These are phyloP conservation scores for Himalopsyche phryganea DNA, from an alignment of 1,140 invertebrate genomes.

Conservation along the genomic window DNA sequence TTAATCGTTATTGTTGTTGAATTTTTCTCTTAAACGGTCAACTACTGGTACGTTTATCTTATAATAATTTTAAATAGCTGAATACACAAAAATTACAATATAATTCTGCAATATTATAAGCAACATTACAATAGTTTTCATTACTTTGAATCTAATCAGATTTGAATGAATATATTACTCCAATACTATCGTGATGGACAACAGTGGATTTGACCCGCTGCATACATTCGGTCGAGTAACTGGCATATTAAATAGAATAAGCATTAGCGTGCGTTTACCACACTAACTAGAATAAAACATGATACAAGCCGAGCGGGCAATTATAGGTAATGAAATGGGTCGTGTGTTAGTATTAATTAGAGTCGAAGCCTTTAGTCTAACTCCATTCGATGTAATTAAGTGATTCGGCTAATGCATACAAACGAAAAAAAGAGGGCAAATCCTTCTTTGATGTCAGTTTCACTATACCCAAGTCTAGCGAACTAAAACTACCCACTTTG, in stretches of 20 bases:
- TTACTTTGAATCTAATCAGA: too few relatives aligned
- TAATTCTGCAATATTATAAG: too few relatives aligned
- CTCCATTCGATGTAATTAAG: too few relatives aligned
- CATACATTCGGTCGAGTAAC: not conserved
- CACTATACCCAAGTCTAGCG: not conserved
- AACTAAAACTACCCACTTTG: too few relatives aligned
- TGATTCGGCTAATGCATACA: constrained; percentile 3
- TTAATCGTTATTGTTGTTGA: too few relatives aligned
- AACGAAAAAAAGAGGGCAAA: not conserved
- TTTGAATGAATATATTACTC: too few relatives aligned
- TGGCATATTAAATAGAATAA: not conserved
- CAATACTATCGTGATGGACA: too few relatives aligned
- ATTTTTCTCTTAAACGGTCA: too few relatives aligned
- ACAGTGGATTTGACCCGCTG: not conserved
- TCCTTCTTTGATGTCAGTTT: not conserved
- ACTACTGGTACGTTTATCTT: too few relatives aligned
- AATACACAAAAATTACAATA: too few relatives aligned
- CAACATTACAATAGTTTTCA: too few relatives aligned
- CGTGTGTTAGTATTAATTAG: constrained; percentile 18
- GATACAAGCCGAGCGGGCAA: constrained; percentile 3
- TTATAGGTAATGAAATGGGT: constrained; percentile 14
- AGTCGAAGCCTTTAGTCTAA: not conserved
- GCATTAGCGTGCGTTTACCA: not conserved
- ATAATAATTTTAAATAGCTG: too few relatives aligned
- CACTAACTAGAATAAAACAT: constrained; percentile 9